Conservation (phyloP, 2,888 invertebrate genomes). For the Drosophila recens region DNA sequence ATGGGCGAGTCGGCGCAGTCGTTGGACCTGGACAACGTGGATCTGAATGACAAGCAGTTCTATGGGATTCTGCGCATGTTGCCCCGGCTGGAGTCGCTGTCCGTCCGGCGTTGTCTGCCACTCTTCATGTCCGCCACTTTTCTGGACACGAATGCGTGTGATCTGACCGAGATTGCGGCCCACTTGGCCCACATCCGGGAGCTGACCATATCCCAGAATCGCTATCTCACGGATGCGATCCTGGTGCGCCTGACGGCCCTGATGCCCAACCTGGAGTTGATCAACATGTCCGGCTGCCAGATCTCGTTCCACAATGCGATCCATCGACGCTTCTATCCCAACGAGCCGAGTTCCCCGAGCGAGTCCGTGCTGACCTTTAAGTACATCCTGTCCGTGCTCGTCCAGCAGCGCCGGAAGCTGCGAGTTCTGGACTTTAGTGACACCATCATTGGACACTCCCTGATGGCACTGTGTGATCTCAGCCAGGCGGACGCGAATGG, state of each 20-base stretch:
- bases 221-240: slow-evolving; percentile 91
- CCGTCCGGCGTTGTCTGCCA: slow-evolving; percentile 89
- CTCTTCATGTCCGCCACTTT: slow-evolving; percentile 91
- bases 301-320: slow-evolving; percentile 90
- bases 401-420: slow-evolving; percentile 86
- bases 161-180: slow-evolving; percentile 86
- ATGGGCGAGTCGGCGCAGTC: slow-evolving; percentile 87
- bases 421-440: slow-evolving; percentile 88
- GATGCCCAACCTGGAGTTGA: slow-evolving; percentile 87
- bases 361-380: slow-evolving; percentile 90
- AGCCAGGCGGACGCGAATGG: slow-evolving; percentile 72
- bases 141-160: slow-evolving; percentile 87
- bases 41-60: slow-evolving; percentile 88
- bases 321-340: slow-evolving; percentile 89
- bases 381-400: slow-evolving; percentile 88
- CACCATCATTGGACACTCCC: slow-evolving; percentile 89
- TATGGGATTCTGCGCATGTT: slow-evolving; percentile 87
- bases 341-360: slow-evolving; percentile 86
- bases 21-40: slow-evolving; percentile 87
- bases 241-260: slow-evolving; percentile 88
- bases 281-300: slow-evolving; percentile 89
- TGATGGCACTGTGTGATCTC: slow-evolving; percentile 87
- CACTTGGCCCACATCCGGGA: slow-evolving; percentile 86
- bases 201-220: slow-evolving; percentile 88
- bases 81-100: slow-evolving; percentile 87